Evolutionary conservation across 2,797 vertebrate species (phyloP).

Genomic region (Phoeniculus purpureus): DNA sequence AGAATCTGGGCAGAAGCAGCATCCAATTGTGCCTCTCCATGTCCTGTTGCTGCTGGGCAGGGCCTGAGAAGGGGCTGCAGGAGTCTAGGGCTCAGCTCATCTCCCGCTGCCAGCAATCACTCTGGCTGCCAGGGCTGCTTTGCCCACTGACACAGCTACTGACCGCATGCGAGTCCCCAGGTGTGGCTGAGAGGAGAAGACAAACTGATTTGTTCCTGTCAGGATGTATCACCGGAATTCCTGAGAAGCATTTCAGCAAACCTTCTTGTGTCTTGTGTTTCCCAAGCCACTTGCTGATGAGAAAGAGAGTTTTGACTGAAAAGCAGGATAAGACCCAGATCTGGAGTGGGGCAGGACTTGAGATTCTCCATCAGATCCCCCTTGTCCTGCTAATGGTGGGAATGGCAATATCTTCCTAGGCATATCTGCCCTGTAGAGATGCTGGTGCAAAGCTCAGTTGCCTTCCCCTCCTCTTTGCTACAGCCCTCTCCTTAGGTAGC

Average conservation of each 20-base stretch:
- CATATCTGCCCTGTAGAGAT: accelerated
- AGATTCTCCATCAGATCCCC: not conserved
- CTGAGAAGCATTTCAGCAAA: not conserved
- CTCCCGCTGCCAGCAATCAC: accelerated
- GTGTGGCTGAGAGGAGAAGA: accelerated
- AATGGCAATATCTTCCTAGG: too few species aligned
- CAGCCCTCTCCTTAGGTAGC: not conserved
- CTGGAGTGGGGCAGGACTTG: not conserved
- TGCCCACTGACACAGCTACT: accelerated
- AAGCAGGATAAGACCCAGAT: not conserved
- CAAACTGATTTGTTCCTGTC: not conserved
- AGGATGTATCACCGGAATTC: not conserved
- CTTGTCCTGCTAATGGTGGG: not conserved
- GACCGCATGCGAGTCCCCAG: accelerated
- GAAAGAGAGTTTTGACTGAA: not conserved
- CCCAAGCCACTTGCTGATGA: accelerated
- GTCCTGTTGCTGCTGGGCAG: accelerated
- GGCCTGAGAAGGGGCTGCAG: not conserved
- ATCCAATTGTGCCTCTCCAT: accelerated
- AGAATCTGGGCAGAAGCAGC: accelerated
- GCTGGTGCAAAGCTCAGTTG: not conserved
- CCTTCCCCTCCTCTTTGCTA: not conserved
- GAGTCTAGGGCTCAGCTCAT: not conserved
- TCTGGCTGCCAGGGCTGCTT: accelerated
- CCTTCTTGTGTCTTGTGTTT: not conserved